Percentiles rank a stretch among this genome's conserved stretches.
phyloP scores from a whole-genome alignment of 2,113 vertebrate species.

The Vanacampus margaritifer region DNA sequence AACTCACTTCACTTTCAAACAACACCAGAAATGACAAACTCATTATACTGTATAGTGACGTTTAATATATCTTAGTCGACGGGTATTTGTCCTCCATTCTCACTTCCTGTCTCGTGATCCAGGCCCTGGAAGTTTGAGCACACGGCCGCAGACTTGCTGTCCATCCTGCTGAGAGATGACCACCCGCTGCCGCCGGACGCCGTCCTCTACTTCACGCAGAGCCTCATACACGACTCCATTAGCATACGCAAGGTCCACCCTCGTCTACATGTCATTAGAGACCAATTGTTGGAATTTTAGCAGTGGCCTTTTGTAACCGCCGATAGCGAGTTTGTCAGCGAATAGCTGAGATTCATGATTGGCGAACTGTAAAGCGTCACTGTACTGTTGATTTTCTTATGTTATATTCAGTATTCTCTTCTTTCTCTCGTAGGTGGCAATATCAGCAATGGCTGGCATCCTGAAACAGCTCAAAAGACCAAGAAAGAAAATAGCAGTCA shows the following conservation, averaged over 20 bases:
- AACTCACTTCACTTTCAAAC: too few relatives aligned
- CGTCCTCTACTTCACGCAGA: slow-evolving; percentile 86
- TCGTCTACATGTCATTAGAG: background rate
- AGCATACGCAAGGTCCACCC: slow-evolving; percentile 87
- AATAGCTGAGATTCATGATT: background rate
- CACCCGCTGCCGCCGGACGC: slow-evolving; percentile 82
- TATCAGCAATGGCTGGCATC: slow-evolving; percentile 89
- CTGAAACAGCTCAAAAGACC: slow-evolving; percentile 91
- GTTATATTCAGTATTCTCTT: background rate
- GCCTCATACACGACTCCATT: slow-evolving; percentile 92
- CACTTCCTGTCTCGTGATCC: slow-evolving; percentile 7
- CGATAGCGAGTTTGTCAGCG: too few relatives aligned
- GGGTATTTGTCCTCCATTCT: background rate
- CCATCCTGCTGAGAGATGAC: slow-evolving; percentile 88
- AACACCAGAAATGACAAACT: too few relatives aligned
- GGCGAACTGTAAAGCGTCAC: background rate
- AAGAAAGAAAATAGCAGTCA: slow-evolving; percentile 81
- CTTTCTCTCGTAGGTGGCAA: slow-evolving; percentile 79
- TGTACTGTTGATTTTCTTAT: background rate
- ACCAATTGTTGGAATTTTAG: background rate
- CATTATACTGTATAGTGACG: too few relatives aligned
- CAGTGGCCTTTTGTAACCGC: too few relatives aligned
- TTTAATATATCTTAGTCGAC: too few relatives aligned
- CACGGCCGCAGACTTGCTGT: slow-evolving; percentile 89
- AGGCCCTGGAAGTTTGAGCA: slow-evolving; percentile 99